Percentiles rank a stretch among this genome's conserved stretches.
These are phyloP conservation scores for Xiphophorus birchmanni DNA, from an alignment of 2,797 vertebrate species.

Conservation along the genomic window DNA sequence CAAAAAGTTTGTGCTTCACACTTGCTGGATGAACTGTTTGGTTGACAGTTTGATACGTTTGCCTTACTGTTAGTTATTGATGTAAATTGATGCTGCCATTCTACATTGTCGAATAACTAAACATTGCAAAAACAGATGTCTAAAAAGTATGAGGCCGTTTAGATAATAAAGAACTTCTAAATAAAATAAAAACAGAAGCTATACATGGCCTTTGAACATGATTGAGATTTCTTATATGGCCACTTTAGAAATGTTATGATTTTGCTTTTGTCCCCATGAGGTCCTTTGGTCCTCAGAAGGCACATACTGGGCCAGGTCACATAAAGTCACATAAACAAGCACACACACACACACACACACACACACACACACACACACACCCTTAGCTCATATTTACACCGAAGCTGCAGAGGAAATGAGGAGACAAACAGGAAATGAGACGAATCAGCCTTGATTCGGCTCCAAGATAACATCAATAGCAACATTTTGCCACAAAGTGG, in stretches of 20 bases:
- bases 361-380: not conserved
- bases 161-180: too few relatives aligned
- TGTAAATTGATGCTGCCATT: too few relatives aligned
- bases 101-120: too few relatives aligned
- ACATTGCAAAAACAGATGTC: too few relatives aligned
- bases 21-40: too few relatives aligned
- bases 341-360: not conserved
- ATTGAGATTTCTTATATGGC: too few relatives aligned
- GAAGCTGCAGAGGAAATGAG: not conserved
- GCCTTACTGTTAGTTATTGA: too few relatives aligned
- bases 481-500: not conserved
- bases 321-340: not conserved
- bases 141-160: too few relatives aligned
- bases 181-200: too few relatives aligned
- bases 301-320: not conserved
- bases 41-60: too few relatives aligned
- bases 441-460: not conserved
- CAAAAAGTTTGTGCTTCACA: too few relatives aligned
- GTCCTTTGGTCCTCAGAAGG: not conserved
- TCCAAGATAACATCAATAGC: not conserved
- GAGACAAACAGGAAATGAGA: not conserved
- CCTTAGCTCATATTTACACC: not conserved
- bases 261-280: not conserved
- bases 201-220: too few relatives aligned
- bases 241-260: not conserved